Evolutionary conservation across 2,797 vertebrate genomes (phyloP).

Genomic region (Phrynocephalus forsythii): DNA sequence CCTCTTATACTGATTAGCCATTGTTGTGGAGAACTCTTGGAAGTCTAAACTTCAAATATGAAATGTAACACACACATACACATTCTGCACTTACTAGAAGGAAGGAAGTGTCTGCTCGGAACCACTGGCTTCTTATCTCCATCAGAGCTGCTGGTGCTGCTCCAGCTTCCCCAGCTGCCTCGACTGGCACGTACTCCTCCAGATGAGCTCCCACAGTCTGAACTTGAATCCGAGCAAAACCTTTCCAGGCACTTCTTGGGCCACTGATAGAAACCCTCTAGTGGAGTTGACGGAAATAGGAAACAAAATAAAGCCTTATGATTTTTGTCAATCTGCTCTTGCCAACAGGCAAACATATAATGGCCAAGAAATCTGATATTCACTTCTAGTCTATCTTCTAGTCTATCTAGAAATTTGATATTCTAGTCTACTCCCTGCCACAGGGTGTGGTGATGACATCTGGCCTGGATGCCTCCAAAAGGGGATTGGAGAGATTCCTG

Average conservation of each 20-base stretch:
- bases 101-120: conserved; percentile 79
- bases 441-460: too few relatives aligned
- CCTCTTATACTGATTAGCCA: not conserved
- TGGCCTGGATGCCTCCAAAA: too few relatives aligned
- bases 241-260: conserved; percentile 85
- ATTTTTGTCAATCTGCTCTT: not conserved
- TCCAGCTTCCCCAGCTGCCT: conserved; percentile 98
- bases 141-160: conserved; percentile 94
- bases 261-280: conserved; percentile 74
- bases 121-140: conserved; percentile 87
- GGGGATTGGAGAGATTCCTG: too few relatives aligned
- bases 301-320: conserved; percentile 16
- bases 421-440: too few relatives aligned
- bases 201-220: conserved; percentile 92
- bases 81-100: conserved; percentile 71
- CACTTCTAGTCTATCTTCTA: too few relatives aligned
- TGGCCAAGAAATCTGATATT: not conserved
- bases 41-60: not conserved
- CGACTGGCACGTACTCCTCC: conserved; percentile 94
- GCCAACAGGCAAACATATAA: not conserved
- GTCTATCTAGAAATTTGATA: too few relatives aligned
- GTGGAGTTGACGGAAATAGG: not conserved
- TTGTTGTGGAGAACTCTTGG: not conserved
- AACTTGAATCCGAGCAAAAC: conserved; percentile 91
- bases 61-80: not conserved